Percentiles rank a stretch among this genome's conserved stretches.
Conservation (phyloP, 2,797 vertebrate species). For the Cirrhinus molitorella region DNA sequence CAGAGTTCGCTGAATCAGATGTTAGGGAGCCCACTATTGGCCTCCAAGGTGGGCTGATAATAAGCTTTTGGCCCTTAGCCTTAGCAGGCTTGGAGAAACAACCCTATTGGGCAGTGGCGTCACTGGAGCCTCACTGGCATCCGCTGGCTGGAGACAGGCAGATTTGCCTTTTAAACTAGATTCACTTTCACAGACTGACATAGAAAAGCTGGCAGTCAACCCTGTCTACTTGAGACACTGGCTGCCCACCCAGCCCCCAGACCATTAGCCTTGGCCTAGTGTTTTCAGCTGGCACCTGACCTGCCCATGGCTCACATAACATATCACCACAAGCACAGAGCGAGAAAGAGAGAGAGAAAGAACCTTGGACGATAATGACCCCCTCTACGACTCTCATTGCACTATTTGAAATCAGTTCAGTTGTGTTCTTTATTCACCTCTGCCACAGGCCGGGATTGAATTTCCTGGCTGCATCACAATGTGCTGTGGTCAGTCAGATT, state of each 20-base stretch:
- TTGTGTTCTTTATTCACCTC: constrained; percentile 81
- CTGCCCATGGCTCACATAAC: constrained; percentile 79
- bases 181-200: constrained; percentile 63
- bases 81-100: constrained; percentile 25
- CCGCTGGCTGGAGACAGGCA: constrained; percentile 53
- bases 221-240: constrained; percentile 65
- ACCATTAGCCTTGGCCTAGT: constrained; percentile 61
- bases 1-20: constrained; percentile 8
- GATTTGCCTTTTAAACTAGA: constrained; percentile 62
- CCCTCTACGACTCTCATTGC: constrained; percentile 69
- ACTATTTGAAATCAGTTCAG: constrained; percentile 82
- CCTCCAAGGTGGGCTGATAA: constrained; percentile 20
- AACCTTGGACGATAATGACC: constrained; percentile 74
- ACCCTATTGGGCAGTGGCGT: constrained; percentile 55
- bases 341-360: constrained; percentile 47
- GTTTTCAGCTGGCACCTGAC: constrained; percentile 73
- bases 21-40: constrained; percentile 9
- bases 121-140: constrained; percentile 56
- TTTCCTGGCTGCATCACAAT: constrained; percentile 83
- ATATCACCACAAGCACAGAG: constrained; percentile 65
- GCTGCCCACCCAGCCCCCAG: constrained; percentile 49
- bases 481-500: constrained; percentile 83
- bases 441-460: constrained; percentile 80
- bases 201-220: constrained; percentile 63
- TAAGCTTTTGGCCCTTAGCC: constrained; percentile 17